Evolutionary conservation across 2,797 vertebrate genomes (phyloP).

Genomic region (Sebastes variabilis): DNA sequence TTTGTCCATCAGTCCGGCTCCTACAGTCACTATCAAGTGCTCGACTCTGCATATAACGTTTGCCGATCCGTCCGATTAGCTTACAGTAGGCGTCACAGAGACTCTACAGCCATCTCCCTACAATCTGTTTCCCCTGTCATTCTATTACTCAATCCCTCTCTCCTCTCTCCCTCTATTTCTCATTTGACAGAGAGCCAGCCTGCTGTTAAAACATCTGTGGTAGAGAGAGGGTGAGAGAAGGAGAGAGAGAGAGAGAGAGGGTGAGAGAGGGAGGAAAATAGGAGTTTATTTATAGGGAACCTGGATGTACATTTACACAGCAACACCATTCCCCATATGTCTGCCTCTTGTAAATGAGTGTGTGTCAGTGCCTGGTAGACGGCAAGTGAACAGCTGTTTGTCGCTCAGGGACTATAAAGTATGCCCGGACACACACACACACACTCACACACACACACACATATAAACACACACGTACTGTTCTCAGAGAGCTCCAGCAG

Average conservation of each 20-base stretch:
- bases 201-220: conserved; percentile 76
- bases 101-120: conserved; percentile 32
- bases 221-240: conserved; percentile 17
- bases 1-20: conserved; percentile 9
- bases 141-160: conserved; percentile 17
- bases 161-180: conserved; percentile 30
- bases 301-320: conserved; percentile 53
- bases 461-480: conserved; percentile 83
- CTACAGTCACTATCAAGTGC: background rate
- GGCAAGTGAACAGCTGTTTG: conserved; percentile 68
- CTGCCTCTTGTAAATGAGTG: conserved; percentile 60
- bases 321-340: conserved; percentile 66
- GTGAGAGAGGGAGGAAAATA: conserved; percentile 8
- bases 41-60: conserved; percentile 7
- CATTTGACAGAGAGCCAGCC: conserved; percentile 65
- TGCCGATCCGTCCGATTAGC: background rate
- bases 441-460: conserved; percentile 3
- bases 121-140: conserved; percentile 64
- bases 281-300: conserved; percentile 61
- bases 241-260: background rate
- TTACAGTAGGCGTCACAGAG: conserved; percentile 13
- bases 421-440: conserved; percentile 20
- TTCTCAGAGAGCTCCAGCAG: conserved; percentile 95
- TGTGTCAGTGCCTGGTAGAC: conserved; percentile 55
- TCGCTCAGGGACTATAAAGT: conserved; percentile 53